Percentiles rank a stretch among this genome's conserved stretches.
Conservation (phyloP, 2,888 invertebrate genomes). For the Drosophila atripex region DNA sequence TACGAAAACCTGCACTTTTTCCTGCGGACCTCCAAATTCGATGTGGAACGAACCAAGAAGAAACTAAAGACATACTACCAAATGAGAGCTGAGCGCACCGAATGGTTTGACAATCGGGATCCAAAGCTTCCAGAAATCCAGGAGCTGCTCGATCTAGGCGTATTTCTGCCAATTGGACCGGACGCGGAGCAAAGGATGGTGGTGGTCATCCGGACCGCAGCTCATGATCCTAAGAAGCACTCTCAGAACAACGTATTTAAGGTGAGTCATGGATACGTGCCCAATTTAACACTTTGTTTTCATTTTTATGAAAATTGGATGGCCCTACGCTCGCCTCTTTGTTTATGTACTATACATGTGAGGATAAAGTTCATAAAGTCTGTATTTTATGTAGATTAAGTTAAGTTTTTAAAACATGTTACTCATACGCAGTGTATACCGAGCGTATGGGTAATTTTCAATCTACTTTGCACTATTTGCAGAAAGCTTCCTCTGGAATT, state of each 20-base stretch:
- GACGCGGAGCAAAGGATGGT: slow-evolving; percentile 85
- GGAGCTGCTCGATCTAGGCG: slow-evolving; percentile 86
- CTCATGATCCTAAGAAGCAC: slow-evolving; percentile 86
- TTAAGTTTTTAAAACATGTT: too few relatives aligned
- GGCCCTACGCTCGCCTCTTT: not conserved
- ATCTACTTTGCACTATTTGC: too few relatives aligned
- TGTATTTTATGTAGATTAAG: too few relatives aligned
- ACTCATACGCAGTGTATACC: not conserved
- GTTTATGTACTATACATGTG: not conserved
- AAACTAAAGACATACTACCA: slow-evolving; percentile 86
- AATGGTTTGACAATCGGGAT: slow-evolving; percentile 87
- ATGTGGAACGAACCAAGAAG: slow-evolving; percentile 85
- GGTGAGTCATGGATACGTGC: slow-evolving; percentile 59
- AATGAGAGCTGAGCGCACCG: slow-evolving; percentile 85
- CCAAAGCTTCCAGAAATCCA: slow-evolving; percentile 86
- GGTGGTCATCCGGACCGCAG: slow-evolving; percentile 86
- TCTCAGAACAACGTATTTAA: slow-evolving; percentile 87
- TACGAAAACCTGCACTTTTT: slow-evolving; percentile 85
- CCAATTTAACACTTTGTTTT: not conserved
- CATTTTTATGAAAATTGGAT: not conserved
- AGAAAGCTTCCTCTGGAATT: too few relatives aligned
- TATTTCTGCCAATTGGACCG: slow-evolving; percentile 86
- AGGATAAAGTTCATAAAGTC: not conserved
- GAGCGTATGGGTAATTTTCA: too few relatives aligned
- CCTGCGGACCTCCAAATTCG: slow-evolving; percentile 87